Conservation (phyloP, 2,888 invertebrate species). For the Trissolcus brochymenae region DNA sequence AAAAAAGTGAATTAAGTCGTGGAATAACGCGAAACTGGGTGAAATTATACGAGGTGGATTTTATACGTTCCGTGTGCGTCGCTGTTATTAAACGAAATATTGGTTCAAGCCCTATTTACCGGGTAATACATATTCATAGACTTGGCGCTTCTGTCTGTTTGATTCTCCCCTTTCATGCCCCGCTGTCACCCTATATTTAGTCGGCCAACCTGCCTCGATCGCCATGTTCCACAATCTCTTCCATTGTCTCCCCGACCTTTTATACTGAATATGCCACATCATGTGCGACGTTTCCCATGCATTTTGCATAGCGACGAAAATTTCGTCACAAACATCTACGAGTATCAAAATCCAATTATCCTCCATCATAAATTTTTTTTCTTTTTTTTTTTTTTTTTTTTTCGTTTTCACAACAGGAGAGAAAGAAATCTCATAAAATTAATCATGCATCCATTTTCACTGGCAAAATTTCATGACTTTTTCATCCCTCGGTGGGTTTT, state of each 20-base stretch:
- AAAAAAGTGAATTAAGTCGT: constrained; percentile 27
- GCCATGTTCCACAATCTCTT: constrained; percentile 52
- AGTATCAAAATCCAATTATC: constrained; percentile 54
- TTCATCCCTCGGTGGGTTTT: constrained; percentile 24
- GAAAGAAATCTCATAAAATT: constrained; percentile 24
- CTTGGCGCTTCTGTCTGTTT: constrained; percentile 72
- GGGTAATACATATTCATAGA: constrained; percentile 76
- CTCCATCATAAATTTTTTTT: constrained; percentile 32
- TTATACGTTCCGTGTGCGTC: constrained; percentile 63
- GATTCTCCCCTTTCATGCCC: constrained; percentile 59
- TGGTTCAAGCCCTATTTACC: constrained; percentile 76
- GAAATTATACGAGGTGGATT: constrained; percentile 58
- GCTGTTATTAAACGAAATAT: constrained; percentile 76
- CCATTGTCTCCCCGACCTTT: constrained; percentile 53
- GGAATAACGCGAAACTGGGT: constrained; percentile 27
- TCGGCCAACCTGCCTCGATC: constrained; percentile 47
- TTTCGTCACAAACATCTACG: constrained; percentile 54
- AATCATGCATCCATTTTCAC: constrained; percentile 32
- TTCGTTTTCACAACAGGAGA: constrained; percentile 14
- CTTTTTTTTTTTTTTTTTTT: constrained; percentile 5
- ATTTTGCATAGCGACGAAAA: constrained; percentile 50
- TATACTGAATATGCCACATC: constrained; percentile 47
- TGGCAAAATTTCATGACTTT: constrained; percentile 29
- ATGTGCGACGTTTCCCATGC: constrained; percentile 56
- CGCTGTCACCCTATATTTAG: constrained; percentile 51